Conservation (phyloP, 1,140 invertebrate genomes). For the Anagrus nilaparvatae region DNA sequence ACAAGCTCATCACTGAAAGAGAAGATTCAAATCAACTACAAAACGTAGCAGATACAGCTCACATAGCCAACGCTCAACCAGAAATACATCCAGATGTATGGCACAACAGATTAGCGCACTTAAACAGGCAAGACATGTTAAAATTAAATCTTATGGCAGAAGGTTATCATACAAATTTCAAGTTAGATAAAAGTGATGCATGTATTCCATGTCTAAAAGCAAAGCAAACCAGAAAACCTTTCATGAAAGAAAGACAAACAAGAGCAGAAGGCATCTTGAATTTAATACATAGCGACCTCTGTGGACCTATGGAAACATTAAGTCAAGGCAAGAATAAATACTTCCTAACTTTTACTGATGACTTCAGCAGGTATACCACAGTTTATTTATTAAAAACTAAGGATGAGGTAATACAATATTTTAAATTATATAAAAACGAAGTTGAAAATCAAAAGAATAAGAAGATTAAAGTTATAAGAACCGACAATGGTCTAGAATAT, state of each 20-base stretch:
- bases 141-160: too few relatives aligned
- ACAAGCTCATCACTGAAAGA: background rate
- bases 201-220: slow-evolving; percentile 24
- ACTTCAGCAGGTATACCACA: slow-evolving; percentile 17
- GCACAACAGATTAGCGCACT: slow-evolving; percentile 8
- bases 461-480: slow-evolving; percentile 20
- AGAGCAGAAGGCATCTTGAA: background rate
- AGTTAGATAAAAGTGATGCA: slow-evolving; percentile 9
- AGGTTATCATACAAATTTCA: slow-evolving; percentile 6
- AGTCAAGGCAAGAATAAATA: slow-evolving; percentile 18
- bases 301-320: slow-evolving; percentile 21
- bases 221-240: slow-evolving; percentile 23
- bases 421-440: slow-evolving; percentile 15
- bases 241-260: slow-evolving; percentile 13
- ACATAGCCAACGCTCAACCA: background rate
- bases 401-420: slow-evolving; percentile 14
- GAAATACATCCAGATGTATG: slow-evolving; percentile 2
- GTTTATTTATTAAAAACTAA: slow-evolving; percentile 23
- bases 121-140: slow-evolving; percentile 4
- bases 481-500: slow-evolving; percentile 31
- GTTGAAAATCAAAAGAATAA: slow-evolving; percentile 20
- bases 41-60: too few relatives aligned
- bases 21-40: too few relatives aligned
- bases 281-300: slow-evolving; percentile 21
- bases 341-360: slow-evolving; percentile 23